Evolutionary conservation across 2,113 vertebrate species (phyloP).

Genomic region (Taurulus bubalis): DNA sequence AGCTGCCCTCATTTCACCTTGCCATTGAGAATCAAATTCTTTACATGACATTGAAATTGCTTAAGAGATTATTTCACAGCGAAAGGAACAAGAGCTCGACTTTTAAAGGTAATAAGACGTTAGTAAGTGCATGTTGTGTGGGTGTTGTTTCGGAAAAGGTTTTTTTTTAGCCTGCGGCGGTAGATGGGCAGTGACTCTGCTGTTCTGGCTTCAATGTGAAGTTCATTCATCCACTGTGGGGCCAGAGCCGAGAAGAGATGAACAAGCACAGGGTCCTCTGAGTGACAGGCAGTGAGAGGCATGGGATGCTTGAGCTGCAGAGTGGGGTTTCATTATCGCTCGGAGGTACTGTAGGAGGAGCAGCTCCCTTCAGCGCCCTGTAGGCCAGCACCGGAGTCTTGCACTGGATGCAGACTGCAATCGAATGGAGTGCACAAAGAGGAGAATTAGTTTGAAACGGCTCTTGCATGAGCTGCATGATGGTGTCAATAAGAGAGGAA

Average conservation of each 20-base stretch:
- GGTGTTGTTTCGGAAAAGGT: conserved; percentile 30
- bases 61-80: not conserved
- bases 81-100: not conserved
- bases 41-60: not conserved
- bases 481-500: not conserved
- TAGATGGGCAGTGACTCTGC: conserved; percentile 4
- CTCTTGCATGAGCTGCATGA: not conserved
- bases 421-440: not conserved
- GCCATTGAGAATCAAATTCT: not conserved
- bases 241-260: conserved; percentile 15
- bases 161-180: conserved; percentile 35
- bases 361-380: not conserved
- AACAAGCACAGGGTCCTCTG: conserved; percentile 21
- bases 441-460: not conserved
- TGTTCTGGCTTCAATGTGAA: conserved; percentile 16
- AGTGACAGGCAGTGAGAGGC: not conserved
- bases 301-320: not conserved
- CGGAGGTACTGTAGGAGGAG: not conserved
- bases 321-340: not conserved
- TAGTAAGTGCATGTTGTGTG: not conserved
- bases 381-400: not conserved
- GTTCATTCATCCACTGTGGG: conserved; percentile 23
- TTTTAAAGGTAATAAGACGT: conserved; percentile 17
- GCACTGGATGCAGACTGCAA: conserved; percentile 8
- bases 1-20: not conserved